Percentiles rank a stretch among this genome's conserved stretches.
phyloP scores from a whole-genome alignment of 2,797 vertebrate species.

The Gymnothorax javanicus region DNA sequence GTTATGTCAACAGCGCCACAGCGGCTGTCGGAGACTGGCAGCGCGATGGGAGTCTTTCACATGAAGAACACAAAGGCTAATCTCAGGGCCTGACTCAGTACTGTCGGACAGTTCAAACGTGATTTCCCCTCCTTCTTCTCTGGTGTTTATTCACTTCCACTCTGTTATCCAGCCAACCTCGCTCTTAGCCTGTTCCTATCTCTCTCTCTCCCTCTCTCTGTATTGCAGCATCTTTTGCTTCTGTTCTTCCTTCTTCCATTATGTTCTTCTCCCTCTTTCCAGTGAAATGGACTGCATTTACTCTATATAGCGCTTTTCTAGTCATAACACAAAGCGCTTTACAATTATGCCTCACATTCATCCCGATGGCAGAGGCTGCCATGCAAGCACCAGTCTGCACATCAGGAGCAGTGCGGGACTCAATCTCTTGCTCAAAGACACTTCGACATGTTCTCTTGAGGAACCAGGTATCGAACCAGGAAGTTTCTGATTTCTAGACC shows the following conservation, averaged over 20 bases:
- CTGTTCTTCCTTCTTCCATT: background rate
- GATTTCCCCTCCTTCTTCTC: background rate
- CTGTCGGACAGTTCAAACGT: background rate
- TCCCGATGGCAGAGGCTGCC: too few species aligned
- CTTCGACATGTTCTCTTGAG: too few species aligned
- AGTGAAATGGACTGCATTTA: background rate
- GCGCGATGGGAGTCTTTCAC: background rate
- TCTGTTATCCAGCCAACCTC: background rate
- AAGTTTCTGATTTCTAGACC: too few species aligned
- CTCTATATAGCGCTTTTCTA: too few species aligned
- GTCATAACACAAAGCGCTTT: too few species aligned
- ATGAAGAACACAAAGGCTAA: conserved; percentile 17
- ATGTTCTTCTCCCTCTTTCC: conserved; percentile 30
- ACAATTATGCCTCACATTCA: too few species aligned
- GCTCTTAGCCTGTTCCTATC: background rate
- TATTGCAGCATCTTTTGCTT: too few species aligned
- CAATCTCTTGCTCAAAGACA: too few species aligned
- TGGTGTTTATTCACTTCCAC: background rate
- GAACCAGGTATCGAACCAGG: too few species aligned
- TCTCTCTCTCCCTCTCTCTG: conserved; percentile 24
- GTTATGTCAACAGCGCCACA: conserved; percentile 21
- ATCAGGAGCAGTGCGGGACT: too few species aligned
- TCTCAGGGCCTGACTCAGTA: conserved; percentile 16
- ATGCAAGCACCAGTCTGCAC: too few species aligned
- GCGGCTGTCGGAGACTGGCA: conserved; percentile 33